phyloP scores from a whole-genome alignment of 2,797 vertebrate genomes.

The Anisognathus igniventris region DNA sequence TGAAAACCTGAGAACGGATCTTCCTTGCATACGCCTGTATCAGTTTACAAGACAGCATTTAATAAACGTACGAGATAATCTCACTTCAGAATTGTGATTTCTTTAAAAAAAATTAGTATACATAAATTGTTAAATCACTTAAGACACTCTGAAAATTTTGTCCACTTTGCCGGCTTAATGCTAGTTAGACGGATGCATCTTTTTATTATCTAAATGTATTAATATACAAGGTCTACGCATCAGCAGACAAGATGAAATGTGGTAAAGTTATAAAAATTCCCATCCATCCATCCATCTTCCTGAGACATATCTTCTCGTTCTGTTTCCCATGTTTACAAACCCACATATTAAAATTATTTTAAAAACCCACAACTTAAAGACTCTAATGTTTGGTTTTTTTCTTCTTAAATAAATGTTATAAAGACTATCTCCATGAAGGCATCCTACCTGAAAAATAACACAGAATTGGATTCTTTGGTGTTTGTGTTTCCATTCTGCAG shows the following conservation, averaged over 20 bases:
- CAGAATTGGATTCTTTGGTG: neutral
- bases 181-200: neutral
- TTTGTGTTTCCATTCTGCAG: slow-evolving; percentile 13
- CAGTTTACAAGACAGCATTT: neutral
- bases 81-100: neutral
- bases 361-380: neutral
- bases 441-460: slow-evolving; percentile 32
- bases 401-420: neutral
- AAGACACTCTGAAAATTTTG: neutral
- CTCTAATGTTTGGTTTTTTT: neutral
- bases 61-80: neutral
- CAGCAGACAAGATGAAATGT: neutral
- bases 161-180: neutral
- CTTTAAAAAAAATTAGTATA: neutral
- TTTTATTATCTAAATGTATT: neutral
- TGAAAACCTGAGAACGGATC: neutral
- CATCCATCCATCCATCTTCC: neutral
- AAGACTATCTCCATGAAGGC: neutral
- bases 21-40: neutral
- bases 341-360: neutral
- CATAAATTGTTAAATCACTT: neutral
- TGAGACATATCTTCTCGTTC: neutral
- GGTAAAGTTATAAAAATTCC: neutral
- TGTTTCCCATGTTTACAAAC: neutral
- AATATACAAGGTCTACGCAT: neutral